Percentiles rank a stretch among this genome's conserved stretches.
Evolutionary conservation across 2,888 invertebrate species (phyloP).

Genomic region (Synergus laeviventris): DNA sequence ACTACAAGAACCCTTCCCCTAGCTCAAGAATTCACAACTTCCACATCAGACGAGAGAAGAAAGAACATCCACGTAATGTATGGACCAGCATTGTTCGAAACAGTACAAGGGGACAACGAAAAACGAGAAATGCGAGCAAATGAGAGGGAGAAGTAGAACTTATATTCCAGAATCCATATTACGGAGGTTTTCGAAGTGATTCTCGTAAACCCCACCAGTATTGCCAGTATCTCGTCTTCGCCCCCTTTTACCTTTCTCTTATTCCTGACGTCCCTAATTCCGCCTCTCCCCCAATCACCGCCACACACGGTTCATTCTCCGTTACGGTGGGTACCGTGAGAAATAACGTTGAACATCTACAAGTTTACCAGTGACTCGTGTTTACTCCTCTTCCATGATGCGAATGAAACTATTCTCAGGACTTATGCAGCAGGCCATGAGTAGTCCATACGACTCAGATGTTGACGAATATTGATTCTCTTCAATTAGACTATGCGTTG

Average conservation of each 20-base stretch:
- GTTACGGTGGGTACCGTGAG: constrained; percentile 64
- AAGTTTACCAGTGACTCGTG: constrained; percentile 46
- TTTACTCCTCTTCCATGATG: constrained; percentile 56
- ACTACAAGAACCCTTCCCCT: too few species aligned
- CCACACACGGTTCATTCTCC: neutral
- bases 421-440: neutral
- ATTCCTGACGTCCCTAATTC: constrained; percentile 44
- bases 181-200: too few species aligned
- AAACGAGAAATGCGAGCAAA: too few species aligned
- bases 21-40: too few species aligned
- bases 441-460: constrained; percentile 5
- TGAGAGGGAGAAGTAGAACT: too few species aligned
- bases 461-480: constrained; percentile 48
- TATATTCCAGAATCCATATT: too few species aligned
- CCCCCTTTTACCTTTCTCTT: constrained; percentile 46
- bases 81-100: too few species aligned
- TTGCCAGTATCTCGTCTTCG: constrained; percentile 41
- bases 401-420: neutral
- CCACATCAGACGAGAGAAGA: too few species aligned
- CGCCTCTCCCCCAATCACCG: constrained; percentile 39
- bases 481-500: constrained; percentile 43
- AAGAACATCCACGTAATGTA: too few species aligned
- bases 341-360: constrained; percentile 71
- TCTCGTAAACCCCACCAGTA: neutral
- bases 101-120: too few species aligned